Base-by-base conservation (phyloP, 23 tunicate genomes). In the Botrylloides violaceus region DNA sequence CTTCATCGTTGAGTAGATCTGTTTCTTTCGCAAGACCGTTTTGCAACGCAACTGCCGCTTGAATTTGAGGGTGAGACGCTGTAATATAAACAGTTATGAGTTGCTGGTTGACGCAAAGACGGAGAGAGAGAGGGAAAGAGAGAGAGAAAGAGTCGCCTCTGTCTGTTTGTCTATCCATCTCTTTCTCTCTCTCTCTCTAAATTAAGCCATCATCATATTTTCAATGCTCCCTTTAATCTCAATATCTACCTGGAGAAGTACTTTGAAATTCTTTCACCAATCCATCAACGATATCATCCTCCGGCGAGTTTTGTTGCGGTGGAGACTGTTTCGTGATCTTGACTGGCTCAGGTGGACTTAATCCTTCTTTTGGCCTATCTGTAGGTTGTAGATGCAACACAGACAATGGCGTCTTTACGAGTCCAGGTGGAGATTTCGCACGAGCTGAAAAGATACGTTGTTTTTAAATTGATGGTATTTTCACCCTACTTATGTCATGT, bases 381-480 rank as follows among this genome's bases (percentile, higher is more conserved):
- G 82, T 77, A 2, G 95, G 95, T 39, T 76, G 70, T 1, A 87
- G 70, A 33, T 84, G 74, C 18, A 87, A 60, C 15, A 77, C 81
- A 27, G 95, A 81, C 25, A 87, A 61, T 6, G 95, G 86, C 18
- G 95, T 87, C 29, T 76, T 71, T 2, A 79, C 65, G 0, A 87
- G 33, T 6, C 86, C 95, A 36, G 71, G 71, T 2, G 95, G 95
- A 20, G 71, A 78, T 25, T 75, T 79, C 1, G 59, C 79, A 80
- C 66, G 50, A 72, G 64, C 36, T 31, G 29, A 57, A 66, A 34
- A n/a, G n/a, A n/a, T n/a, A n/a, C n/a, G n/a, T n/a, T n/a, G n/a
- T n/a, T n/a, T n/a, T n/a, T n/a, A n/a, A n/a, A n/a, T n/a, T n/a
- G n/a, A n/a, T n/a, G n/a, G n/a, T n/a, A n/a, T n/a, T n/a, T n/a